Base-by-base conservation (phyloP, 2,888 invertebrate genomes). In the Drosophila phalerata region DNA sequence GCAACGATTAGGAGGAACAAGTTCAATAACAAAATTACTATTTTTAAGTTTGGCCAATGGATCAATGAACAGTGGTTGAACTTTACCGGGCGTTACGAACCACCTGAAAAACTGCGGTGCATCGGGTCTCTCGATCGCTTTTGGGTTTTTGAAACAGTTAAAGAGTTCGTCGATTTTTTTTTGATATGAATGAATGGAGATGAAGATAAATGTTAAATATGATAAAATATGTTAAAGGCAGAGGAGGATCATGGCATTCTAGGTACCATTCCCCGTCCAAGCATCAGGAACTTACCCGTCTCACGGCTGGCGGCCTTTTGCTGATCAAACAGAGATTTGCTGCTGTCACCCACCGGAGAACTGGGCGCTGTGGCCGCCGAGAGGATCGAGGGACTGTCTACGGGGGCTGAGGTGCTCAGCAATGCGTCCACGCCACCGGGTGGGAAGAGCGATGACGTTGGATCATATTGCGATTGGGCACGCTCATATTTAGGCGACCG, bases 81-180 rank as follows among this genome's bases (percentile, higher is more conserved):
- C 84, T 89, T 92, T 92, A 92, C 92, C 92, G 81, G 91, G 88
- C 75, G 92, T 90, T 79, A 92, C 79, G 85, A 90, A 92, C 92
- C 92, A 92, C 86, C 88, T 91, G 85, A 91, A 92, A 80, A 83
- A 77, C 84, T 85, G 90, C 68, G 83, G 87, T 71, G 89, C 86
- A 81, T 84, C 90, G 71, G 89, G 79, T 72, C 90, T 91, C 82
- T 90, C 92, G 88, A 56, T 74, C 77, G 81, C 86, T 81, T 69
- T 47, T 34, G 8, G 19, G 55, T 43, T 43, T 22, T 66, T 55
- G 40, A 45, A 42, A 70, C 51, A 32, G 25, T 45, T 52, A 34
- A 40, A 56, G 61, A 61, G 43, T 61, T 61, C 61, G 74, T 69
- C 64, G 69, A 62, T 63, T 64, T 63, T 64, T 25, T 19, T 49